Conservation (phyloP, 2,113 vertebrate genomes). For the Tachysurus fulvidraco region DNA sequence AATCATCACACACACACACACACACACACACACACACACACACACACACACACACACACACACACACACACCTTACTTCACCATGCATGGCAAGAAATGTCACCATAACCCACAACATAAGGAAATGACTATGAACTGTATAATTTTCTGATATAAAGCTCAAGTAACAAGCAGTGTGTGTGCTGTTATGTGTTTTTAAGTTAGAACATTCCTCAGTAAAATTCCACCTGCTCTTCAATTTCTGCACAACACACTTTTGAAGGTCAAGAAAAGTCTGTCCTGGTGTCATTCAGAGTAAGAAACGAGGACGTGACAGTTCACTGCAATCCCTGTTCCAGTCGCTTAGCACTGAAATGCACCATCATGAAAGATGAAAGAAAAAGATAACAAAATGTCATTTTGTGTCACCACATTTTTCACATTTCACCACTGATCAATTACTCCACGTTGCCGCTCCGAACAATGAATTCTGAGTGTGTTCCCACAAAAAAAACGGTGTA, state of each 20-base stretch:
- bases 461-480: not conserved
- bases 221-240: not conserved
- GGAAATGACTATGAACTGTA: not conserved
- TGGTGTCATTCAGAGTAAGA: not conserved
- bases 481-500: not conserved
- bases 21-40: too few species aligned
- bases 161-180: not conserved
- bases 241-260: not conserved
- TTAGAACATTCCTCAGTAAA: not conserved
- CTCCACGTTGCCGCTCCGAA: not conserved
- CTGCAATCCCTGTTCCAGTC: not conserved
- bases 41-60: constrained; percentile 12
- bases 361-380: constrained; percentile 3
- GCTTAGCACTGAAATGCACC: not conserved
- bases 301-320: not conserved
- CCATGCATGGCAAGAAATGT: constrained; percentile 28
- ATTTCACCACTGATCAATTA: not conserved
- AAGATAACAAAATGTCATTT: not conserved
- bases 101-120: constrained; percentile 1
- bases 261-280: not conserved
- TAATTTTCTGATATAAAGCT: not conserved
- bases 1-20: constrained; percentile 12
- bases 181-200: not conserved
- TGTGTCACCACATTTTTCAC: not conserved
- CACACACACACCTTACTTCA: not conserved